Percentiles rank a stretch among this genome's conserved stretches.
phyloP scores from a whole-genome alignment of 2,113 vertebrate genomes.

The Caretta caretta region DNA sequence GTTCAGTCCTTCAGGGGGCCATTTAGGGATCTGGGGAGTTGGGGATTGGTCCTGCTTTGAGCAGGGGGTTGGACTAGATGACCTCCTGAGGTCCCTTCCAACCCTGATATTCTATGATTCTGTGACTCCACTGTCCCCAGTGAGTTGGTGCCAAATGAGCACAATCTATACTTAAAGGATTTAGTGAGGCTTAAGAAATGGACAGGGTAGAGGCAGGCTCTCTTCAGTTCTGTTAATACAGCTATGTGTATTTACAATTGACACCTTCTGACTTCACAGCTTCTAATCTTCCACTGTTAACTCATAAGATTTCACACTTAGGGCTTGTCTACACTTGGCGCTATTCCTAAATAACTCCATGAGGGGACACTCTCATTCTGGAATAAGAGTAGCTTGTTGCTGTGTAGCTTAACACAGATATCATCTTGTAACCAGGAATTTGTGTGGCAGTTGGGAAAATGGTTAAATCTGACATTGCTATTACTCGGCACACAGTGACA shows the following conservation, averaged over 20 bases:
- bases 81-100: too few relatives aligned
- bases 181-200: not conserved
- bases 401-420: not conserved
- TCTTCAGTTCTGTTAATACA: not conserved
- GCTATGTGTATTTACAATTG: not conserved
- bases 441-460: not conserved
- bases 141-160: fast-evolving
- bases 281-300: not conserved
- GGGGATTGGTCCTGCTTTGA: too few relatives aligned
- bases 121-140: fast-evolving
- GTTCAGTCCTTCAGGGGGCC: too few relatives aligned
- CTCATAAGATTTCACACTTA: fast-evolving
- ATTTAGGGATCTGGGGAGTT: too few relatives aligned
- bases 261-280: not conserved
- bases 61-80: too few relatives aligned
- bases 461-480: conserved; percentile 13
- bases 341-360: not conserved
- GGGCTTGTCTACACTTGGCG: not conserved
- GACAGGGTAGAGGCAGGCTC: not conserved
- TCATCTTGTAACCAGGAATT: not conserved
- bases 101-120: too few relatives aligned
- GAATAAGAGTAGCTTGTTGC: not conserved
- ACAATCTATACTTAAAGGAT: not conserved
- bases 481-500: not conserved
- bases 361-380: not conserved